These are phyloP conservation scores for Muschampia staudingeri DNA, from an alignment of 2,888 invertebrate species.

Conservation along the genomic window DNA sequence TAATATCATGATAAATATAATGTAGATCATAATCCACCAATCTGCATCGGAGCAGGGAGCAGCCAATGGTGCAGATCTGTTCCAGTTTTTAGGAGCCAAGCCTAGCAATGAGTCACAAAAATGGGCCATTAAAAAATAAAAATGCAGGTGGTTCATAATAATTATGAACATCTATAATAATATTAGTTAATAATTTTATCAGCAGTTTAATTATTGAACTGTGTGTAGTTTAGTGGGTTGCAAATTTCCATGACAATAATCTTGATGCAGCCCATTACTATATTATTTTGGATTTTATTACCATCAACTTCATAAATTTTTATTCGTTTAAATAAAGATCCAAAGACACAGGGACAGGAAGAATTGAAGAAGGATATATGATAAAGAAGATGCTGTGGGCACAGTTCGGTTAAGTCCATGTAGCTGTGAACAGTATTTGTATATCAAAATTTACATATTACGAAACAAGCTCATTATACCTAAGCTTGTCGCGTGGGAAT, in stretches of 20 bases:
- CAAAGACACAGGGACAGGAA: neutral
- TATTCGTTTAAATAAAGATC: neutral
- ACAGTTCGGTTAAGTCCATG: slow-evolving; percentile 17
- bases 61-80: too few relatives aligned
- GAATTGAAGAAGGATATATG: neutral
- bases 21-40: neutral
- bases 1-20: too few relatives aligned
- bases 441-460: neutral
- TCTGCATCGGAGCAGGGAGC: neutral
- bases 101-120: too few relatives aligned
- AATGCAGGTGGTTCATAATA: too few relatives aligned
- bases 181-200: too few relatives aligned
- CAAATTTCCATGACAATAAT: slow-evolving; percentile 1
- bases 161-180: too few relatives aligned
- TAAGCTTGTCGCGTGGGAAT: neutral
- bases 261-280: neutral
- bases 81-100: too few relatives aligned
- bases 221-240: neutral
- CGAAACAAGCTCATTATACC: slow-evolving; percentile 7
- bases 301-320: neutral
- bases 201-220: neutral
- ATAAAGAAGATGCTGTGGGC: neutral
- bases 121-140: too few relatives aligned
- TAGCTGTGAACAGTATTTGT: slow-evolving; percentile 21
- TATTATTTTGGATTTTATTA: neutral